Evolutionary conservation across 1,140 invertebrate genomes (phyloP), one percentile per base, ranked within the genome.

Genomic region (Ips typographus): DNA sequence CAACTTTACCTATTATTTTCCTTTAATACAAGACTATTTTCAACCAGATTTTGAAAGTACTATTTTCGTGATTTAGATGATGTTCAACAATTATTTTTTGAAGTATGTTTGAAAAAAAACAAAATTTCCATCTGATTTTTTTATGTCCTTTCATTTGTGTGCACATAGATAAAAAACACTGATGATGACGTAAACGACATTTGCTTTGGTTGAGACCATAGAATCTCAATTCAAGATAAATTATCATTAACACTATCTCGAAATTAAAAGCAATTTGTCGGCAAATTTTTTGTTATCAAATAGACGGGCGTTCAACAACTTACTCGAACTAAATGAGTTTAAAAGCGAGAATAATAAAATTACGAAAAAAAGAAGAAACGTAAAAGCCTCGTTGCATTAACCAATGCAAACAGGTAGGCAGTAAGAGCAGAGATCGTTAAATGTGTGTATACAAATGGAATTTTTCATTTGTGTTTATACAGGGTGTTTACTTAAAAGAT

Each of bases 221-320:
- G 22, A 22, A 22, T 22, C 22, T 22, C 22, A 22, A 22, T 22
- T 22, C 22, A 22, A 22, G 22, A 22, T 22, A 22, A 55, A 55
- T 65, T 65, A 22, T 4, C 63, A 63, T 53, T 49, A 63, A 44
- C 61, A 63, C 47, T 63, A 63, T 44, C 61, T 63, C 40, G 39
- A 38, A 63, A 65, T 43, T 41, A 65, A 41, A 56, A 39, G 53
- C 63, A 39, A 65, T n/a, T 7, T 43, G 63, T 51, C 63, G 63
- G 63, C 39, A 65, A 65, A 42, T 56, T 65, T 65, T 65, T 56
- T 65, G 63, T 65, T 56, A 56, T 65, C 53, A 55, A 65, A 65
- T 56, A 65, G 63, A 56, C 42, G 51, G 53, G 55, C n/a, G n/a
- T 63, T 63, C 44, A 61, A 5, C 36, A 47, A 40, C 36, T 61